Conservation (phyloP, 2,888 invertebrate species). For the Agriopis marginaria region DNA sequence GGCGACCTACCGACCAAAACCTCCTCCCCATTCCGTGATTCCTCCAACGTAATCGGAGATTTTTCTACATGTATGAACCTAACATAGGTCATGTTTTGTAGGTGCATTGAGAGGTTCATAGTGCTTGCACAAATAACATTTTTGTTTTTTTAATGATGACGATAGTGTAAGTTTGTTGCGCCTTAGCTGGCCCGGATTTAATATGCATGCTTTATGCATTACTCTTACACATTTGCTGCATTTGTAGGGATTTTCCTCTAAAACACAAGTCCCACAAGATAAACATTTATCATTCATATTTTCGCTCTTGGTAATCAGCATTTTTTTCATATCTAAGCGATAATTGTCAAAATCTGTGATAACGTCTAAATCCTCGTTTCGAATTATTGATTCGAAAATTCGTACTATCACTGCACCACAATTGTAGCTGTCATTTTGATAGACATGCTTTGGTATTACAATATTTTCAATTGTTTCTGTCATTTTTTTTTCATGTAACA, state of each 20-base stretch:
- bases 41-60: no score
- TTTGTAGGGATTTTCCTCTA: background rate
- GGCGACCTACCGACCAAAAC: no score
- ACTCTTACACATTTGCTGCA: background rate
- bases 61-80: no score
- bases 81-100: background rate
- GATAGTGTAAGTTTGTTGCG: background rate
- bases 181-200: background rate
- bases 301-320: background rate
- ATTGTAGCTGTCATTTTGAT: slow-evolving; percentile 1
- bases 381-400: background rate
- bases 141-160: background rate
- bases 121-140: background rate
- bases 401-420: slow-evolving; percentile 5
- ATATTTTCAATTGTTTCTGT: background rate
- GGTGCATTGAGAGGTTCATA: background rate
- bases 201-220: background rate
- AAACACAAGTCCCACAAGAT: background rate
- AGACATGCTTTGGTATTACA: background rate
- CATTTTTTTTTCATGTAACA: background rate
- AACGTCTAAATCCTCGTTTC: background rate
- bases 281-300: slow-evolving; percentile 4
- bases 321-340: background rate
- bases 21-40: no score
- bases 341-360: slow-evolving; percentile 1